phyloP scores from a whole-genome alignment of 92 coral and sea anemone species.

The Umimayanthus kanabou region DNA sequence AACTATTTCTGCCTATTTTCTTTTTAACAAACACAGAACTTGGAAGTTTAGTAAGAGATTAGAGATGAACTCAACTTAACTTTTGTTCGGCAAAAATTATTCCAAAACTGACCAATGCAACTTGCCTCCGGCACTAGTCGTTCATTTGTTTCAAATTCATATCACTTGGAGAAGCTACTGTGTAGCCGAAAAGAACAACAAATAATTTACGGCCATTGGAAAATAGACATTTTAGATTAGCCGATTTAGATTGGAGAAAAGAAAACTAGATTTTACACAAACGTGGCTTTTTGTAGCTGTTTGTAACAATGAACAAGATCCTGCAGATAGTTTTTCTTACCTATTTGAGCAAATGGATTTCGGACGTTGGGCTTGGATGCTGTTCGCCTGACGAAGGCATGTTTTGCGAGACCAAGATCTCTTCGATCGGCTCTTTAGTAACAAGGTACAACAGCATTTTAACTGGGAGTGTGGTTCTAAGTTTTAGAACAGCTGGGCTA shows the following conservation, averaged over 20 bases:
- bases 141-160: not conserved
- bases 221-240: no score
- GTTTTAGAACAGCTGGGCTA: conserved; percentile 10
- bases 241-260: not conserved
- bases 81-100: no score
- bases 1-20: no score
- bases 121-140: not conserved
- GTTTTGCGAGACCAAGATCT: conserved; percentile 1
- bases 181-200: not conserved
- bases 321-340: not conserved
- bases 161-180: not conserved
- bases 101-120: not conserved
- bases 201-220: not conserved
- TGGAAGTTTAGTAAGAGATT: no score
- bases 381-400: conserved; percentile 1
- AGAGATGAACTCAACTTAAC: not conserved
- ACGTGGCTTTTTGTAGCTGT: not conserved
- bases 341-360: not conserved
- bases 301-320: not conserved
- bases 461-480: not conserved
- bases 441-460: conserved; percentile 8
- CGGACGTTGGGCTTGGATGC: not conserved
- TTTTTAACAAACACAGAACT: no score
- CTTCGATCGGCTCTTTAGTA: conserved; percentile 1
- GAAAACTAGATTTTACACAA: not conserved